Percentiles rank a stretch among this genome's conserved stretches.
Conservation (phyloP, 1,140 invertebrate genomes). For the Stegodyphus mimosarum region DNA sequence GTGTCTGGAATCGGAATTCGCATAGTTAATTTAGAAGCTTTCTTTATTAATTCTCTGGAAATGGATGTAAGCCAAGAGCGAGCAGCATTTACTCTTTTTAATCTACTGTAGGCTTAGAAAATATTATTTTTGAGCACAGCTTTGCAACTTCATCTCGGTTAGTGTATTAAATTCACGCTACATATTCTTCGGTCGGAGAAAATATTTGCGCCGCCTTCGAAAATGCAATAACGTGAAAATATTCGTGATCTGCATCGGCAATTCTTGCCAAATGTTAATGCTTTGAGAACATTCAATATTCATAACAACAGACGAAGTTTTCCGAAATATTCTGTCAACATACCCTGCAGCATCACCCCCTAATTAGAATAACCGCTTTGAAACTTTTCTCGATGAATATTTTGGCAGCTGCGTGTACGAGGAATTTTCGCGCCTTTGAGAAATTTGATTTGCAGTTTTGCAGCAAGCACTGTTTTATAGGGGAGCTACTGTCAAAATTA, state of each 20-base stretch:
- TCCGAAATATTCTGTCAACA: constrained; percentile 36
- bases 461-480: neutral
- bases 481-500: neutral
- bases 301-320: constrained; percentile 25
- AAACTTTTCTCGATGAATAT: constrained; percentile 18
- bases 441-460: constrained; percentile 40
- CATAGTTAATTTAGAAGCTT: too few species aligned
- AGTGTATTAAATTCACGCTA: too few species aligned
- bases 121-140: too few species aligned
- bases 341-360: constrained; percentile 16
- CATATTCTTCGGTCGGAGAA: neutral
- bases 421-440: constrained; percentile 16
- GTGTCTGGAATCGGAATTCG: too few species aligned
- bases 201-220: neutral
- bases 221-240: constrained; percentile 8
- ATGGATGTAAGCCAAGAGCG: too few species aligned
- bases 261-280: constrained; percentile 17
- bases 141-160: too few species aligned
- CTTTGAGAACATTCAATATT: constrained; percentile 34
- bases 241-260: constrained; percentile 26
- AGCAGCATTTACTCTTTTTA: too few species aligned
- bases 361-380: constrained; percentile 51
- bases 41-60: too few species aligned
- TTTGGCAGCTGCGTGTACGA: neutral
- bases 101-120: too few species aligned